Evolutionary conservation across 2,888 invertebrate genomes (phyloP), one percentile per base, ranked within the genome.

Genomic region (Lysandra bellargus): DNA sequence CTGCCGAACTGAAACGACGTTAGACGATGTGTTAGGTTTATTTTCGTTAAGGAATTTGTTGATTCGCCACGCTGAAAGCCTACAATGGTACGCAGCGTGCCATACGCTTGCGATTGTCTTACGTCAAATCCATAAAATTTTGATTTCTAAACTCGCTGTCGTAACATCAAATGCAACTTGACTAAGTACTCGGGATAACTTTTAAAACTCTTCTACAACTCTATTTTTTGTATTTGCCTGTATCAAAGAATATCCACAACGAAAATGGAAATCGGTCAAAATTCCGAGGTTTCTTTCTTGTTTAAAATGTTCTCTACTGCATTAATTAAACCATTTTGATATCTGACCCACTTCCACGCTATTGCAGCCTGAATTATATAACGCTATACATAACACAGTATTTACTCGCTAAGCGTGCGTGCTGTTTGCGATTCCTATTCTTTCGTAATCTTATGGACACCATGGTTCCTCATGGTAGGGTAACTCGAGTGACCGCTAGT

Each of bases 351-450:
- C 81, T 81, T 81, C 81, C 78, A 80, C 80, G 82, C 81, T 82
- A 81, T 79, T 80, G 80, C 69, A 74, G 80, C 79, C 73, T 49
- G 61, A 82, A 82, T 84, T 83, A 84, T 78, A 82, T 84, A 84
- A 84, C 82, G 80, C 78, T 80, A 80, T 84, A 83, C 83, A 83
- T 85, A 85, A 85, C 82, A 79, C 77, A 80, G 33, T 69, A 53
- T 57, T 76, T 57, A 53, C 53, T 75, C 49, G 30, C 76, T 49
- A 23, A 30, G 76, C 76, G 76, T 57, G 76, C 69, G 69, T 69
- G 69, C 69, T 14, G 33, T 69, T 37, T 33, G 69, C 30, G 69
- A 69, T 69, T 69, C 69, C 69, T 69, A 69, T 69, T 69, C 33
- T 69, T 37, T 69, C 69, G 69, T 69, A 69, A 69, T 30, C 2